A percentile compares a stretch with the other conserved stretches of the same genome.
phyloP scores from a whole-genome alignment of 2,797 vertebrate species.

The Chelon labrosus region DNA sequence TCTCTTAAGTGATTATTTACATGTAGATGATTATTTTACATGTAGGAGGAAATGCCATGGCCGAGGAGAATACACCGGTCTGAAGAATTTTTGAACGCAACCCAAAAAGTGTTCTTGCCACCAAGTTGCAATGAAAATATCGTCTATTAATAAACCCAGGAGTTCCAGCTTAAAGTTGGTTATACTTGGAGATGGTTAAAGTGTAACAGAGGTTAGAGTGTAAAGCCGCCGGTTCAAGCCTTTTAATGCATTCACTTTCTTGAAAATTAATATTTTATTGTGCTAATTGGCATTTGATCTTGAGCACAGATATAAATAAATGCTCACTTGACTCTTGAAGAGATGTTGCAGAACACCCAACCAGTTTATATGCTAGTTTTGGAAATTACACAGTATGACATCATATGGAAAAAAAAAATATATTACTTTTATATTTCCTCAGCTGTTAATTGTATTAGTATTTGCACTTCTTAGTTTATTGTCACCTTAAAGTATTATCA shows the following conservation, averaged over 20 bases:
- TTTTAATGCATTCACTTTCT: slow-evolving; percentile 6
- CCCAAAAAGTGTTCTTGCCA: too few relatives aligned
- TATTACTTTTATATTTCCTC: too few relatives aligned
- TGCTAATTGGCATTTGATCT: neutral
- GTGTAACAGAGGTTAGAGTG: neutral
- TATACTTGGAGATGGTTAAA: too few relatives aligned
- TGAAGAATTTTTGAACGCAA: neutral
- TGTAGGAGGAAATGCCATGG: too few relatives aligned
- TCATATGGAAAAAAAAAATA: too few relatives aligned
- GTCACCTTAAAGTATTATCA: neutral
- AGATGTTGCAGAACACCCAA: neutral
- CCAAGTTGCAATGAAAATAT: too few relatives aligned
- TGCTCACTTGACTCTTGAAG: neutral
- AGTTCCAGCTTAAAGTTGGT: neutral
- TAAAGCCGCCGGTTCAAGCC: neutral
- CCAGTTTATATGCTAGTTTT: slow-evolving; percentile 6
- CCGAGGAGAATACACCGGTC: neutral
- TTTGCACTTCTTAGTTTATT: neutral
- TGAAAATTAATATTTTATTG: neutral
- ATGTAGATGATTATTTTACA: neutral
- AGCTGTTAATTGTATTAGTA: too few relatives aligned
- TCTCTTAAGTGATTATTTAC: neutral
- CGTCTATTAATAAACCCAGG: neutral
- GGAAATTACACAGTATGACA: neutral
- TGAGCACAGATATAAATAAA: neutral